phyloP scores from a whole-genome alignment of 2,888 invertebrate genomes.

The Drosophila mulleri region DNA sequence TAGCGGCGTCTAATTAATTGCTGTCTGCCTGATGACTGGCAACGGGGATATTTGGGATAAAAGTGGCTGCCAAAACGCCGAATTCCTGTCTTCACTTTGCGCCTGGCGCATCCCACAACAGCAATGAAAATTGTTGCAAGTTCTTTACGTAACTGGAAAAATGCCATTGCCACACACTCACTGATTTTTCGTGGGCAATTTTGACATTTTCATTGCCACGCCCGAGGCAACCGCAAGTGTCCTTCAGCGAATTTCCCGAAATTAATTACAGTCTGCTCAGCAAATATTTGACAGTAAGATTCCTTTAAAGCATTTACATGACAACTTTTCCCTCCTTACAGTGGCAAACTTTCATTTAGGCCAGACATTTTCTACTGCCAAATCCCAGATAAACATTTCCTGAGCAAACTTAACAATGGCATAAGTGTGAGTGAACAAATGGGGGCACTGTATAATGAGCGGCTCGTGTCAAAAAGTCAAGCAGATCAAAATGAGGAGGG shows the following conservation, averaged over 20 bases:
- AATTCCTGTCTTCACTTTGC: constrained; percentile 32
- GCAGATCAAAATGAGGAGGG: constrained; percentile 2
- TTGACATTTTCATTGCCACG: not conserved
- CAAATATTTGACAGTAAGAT: not conserved
- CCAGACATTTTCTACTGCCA: not conserved
- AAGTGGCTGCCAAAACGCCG: constrained; percentile 29
- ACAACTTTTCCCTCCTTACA: not conserved
- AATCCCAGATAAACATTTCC: constrained; percentile 7
- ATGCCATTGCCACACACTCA: constrained; percentile 15
- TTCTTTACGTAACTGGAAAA: constrained; percentile 6
- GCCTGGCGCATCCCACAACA: constrained; percentile 1
- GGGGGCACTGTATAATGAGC: constrained; percentile 19
- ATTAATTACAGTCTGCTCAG: constrained; percentile 23
- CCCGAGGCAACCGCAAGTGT: constrained; percentile 3
- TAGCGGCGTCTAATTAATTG: constrained; percentile 72
- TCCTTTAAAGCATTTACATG: not conserved
- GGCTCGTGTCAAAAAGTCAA: constrained; percentile 7
- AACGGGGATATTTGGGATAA: constrained; percentile 3
- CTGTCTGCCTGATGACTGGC: constrained; percentile 13
- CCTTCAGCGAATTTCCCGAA: not conserved
- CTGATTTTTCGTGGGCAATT: constrained; percentile 16
- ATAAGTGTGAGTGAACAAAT: not conserved
- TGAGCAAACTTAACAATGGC: not conserved
- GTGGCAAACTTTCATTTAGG: not conserved
- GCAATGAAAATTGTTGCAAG: constrained; percentile 23